Evolutionary conservation across 37 sponge, comb jelly and placozoan species (phyloP).

Genomic region (Oscarella lobularis): DNA sequence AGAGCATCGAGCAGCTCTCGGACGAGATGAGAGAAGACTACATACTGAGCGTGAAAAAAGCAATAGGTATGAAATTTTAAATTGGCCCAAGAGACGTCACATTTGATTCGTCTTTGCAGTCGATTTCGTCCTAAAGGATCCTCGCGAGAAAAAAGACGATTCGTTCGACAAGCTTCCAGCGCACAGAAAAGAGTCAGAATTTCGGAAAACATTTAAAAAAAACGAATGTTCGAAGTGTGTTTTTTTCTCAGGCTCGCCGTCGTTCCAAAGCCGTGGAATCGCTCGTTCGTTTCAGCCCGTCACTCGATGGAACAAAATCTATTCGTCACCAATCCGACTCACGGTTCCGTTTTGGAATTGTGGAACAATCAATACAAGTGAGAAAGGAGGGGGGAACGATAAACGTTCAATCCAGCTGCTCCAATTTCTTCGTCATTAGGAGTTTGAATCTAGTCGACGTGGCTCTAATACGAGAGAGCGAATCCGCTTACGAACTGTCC

Average conservation of each 20-base stretch:
- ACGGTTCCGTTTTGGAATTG: constrained; percentile 59
- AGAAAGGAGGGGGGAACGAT: too few relatives aligned
- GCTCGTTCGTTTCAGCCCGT: constrained; percentile 24
- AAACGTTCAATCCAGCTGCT: too few relatives aligned
- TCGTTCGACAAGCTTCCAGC: too few relatives aligned
- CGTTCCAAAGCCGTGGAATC: constrained; percentile 88
- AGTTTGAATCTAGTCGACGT: constrained; percentile 41
- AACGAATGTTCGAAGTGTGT: background rate
- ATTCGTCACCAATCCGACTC: constrained; percentile 69
- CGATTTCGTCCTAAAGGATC: constrained; percentile 96
- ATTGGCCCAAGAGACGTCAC: constrained; percentile 1
- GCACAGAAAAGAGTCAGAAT: too few relatives aligned
- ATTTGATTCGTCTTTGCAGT: constrained; percentile 22
- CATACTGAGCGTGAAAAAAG: constrained; percentile 90
- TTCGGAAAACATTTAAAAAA: too few relatives aligned
- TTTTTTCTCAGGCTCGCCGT: constrained; percentile 35
- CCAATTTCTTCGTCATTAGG: too few relatives aligned
- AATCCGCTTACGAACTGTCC: constrained; percentile 56
- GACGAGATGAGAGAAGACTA: constrained; percentile 97
- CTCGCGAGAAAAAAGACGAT: constrained; percentile 20
- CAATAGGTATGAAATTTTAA: constrained; percentile 52
- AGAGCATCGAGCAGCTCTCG: constrained; percentile 63
- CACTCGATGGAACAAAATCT: constrained; percentile 30
- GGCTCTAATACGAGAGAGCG: constrained; percentile 17
- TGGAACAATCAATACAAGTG: constrained; percentile 80